Percentiles rank a stretch among this genome's conserved stretches.
Evolutionary conservation across 1,140 invertebrate species (phyloP).

Genomic region (Drosophila nikananu): DNA sequence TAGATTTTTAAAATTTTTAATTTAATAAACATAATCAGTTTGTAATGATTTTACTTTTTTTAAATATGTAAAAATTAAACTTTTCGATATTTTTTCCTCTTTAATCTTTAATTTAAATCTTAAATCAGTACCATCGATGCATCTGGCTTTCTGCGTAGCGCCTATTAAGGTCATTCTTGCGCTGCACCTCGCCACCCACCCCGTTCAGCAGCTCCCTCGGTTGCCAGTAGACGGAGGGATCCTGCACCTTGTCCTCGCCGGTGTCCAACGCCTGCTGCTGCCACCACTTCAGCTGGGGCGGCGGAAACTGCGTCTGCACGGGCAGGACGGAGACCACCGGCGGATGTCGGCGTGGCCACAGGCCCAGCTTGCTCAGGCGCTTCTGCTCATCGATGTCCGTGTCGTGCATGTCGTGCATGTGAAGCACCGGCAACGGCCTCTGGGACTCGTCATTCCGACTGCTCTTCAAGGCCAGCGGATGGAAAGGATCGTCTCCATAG

Average conservation of each 20-base stretch:
- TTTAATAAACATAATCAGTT: no score
- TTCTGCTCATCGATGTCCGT: constrained; percentile 72
- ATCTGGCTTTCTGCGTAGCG: constrained; percentile 57
- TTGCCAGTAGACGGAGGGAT: constrained; percentile 64
- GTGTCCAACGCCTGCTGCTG: constrained; percentile 60
- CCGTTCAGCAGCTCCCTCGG: constrained; percentile 48
- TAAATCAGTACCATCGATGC: constrained; percentile 42
- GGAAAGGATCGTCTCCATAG: constrained; percentile 81
- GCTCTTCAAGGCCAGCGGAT: constrained; percentile 35
- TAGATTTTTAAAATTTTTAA: not conserved
- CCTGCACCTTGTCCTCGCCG: constrained; percentile 40
- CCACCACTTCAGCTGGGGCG: constrained; percentile 66
- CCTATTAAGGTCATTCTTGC: constrained; percentile 65
- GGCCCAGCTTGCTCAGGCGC: constrained; percentile 59
- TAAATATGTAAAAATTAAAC: no score
- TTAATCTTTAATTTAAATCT: not conserved
- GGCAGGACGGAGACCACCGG: constrained; percentile 70
- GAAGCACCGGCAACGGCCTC: constrained; percentile 46
- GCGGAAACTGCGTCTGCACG: constrained; percentile 37
- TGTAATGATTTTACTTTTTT: no score
- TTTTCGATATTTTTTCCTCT: not conserved
- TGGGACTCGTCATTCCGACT: not conserved
- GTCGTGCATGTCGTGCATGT: constrained; percentile 50
- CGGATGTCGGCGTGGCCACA: constrained; percentile 55
- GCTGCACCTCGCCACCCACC: constrained; percentile 57